Conservation (phyloP, 2,888 invertebrate species). For the Parthenolecanium corni region DNA sequence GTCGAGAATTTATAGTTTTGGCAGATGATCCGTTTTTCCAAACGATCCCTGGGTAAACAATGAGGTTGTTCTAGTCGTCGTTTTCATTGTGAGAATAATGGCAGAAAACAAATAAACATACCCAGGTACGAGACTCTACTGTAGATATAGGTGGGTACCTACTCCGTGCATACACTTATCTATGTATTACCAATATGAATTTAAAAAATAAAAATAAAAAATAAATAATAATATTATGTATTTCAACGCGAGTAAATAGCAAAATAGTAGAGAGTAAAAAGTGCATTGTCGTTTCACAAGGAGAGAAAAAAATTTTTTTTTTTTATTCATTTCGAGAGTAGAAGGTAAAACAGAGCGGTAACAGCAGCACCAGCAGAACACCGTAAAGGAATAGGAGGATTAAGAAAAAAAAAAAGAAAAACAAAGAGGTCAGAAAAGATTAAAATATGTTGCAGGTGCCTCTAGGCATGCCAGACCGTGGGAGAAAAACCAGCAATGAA, state of each 20-base stretch:
- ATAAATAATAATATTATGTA: slow-evolving; percentile 21
- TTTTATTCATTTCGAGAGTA: not conserved
- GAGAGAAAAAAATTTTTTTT: not conserved
- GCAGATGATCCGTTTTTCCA: slow-evolving; percentile 1
- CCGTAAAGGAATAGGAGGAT: too few relatives aligned
- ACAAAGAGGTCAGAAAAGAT: slow-evolving; percentile 25
- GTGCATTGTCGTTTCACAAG: not conserved
- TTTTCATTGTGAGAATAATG: slow-evolving; percentile 1
- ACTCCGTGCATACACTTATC: too few relatives aligned
- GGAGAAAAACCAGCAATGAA: slow-evolving; percentile 26
- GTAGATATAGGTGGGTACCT: too few relatives aligned
- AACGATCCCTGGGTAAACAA: slow-evolving; percentile 1
- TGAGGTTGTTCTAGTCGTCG: not conserved
- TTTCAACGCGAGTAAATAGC: slow-evolving; percentile 14
- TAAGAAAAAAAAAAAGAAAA: too few relatives aligned
- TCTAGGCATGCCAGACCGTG: slow-evolving; percentile 28
- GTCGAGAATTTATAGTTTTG: slow-evolving; percentile 2
- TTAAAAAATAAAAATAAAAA: slow-evolving; percentile 7
- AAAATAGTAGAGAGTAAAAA: not conserved
- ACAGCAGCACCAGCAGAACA: slow-evolving; percentile 4
- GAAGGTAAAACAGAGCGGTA: not conserved
- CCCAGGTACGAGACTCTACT: too few relatives aligned
- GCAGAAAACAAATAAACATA: not conserved
- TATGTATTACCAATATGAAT: not conserved
- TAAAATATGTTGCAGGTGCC: slow-evolving; percentile 29